Percentiles rank a stretch among this genome's conserved stretches.
Conservation (phyloP, 92 coral and sea anemone genomes). For the Virgularia gustaviana region DNA sequence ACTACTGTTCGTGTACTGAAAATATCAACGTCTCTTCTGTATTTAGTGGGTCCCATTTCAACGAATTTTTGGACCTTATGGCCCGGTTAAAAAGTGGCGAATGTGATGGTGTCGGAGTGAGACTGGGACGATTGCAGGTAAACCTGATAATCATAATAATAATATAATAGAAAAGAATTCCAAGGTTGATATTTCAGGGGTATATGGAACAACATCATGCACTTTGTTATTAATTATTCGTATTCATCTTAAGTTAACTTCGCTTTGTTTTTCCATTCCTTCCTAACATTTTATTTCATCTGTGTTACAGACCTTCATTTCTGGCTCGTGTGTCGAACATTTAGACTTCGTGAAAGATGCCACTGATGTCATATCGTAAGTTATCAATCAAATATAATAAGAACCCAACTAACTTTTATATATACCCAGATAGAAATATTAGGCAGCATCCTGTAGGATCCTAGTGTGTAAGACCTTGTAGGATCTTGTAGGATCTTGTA, state of each 20-base stretch:
- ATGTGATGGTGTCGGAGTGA: slow-evolving; percentile 77
- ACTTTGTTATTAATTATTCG: too few species aligned
- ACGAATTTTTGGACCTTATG: slow-evolving; percentile 76
- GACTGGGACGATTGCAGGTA: slow-evolving; percentile 94
- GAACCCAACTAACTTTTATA: slow-evolving; percentile 1
- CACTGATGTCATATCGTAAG: slow-evolving; percentile 58
- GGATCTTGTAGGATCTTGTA: too few species aligned
- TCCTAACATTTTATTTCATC: not conserved
- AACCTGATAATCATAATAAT: too few species aligned
- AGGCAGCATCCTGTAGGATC: too few species aligned
- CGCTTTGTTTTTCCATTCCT: too few species aligned
- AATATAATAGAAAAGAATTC: too few species aligned
- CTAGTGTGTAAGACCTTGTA: too few species aligned
- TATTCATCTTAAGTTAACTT: not conserved
- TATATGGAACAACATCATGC: too few species aligned
- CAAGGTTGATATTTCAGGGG: too few species aligned
- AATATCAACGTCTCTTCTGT: not conserved
- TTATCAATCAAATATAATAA: not conserved
- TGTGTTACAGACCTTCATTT: slow-evolving; percentile 66
- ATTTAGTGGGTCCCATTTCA: slow-evolving; percentile 82
- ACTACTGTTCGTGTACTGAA: not conserved
- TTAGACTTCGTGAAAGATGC: slow-evolving; percentile 73
- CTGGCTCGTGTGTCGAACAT: slow-evolving; percentile 85
- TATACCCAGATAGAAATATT: slow-evolving; percentile 6
- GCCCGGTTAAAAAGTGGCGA: slow-evolving; percentile 89